Base-by-base conservation (phyloP, 2,113 vertebrate species). In the Megaceryle torquata region DNA sequence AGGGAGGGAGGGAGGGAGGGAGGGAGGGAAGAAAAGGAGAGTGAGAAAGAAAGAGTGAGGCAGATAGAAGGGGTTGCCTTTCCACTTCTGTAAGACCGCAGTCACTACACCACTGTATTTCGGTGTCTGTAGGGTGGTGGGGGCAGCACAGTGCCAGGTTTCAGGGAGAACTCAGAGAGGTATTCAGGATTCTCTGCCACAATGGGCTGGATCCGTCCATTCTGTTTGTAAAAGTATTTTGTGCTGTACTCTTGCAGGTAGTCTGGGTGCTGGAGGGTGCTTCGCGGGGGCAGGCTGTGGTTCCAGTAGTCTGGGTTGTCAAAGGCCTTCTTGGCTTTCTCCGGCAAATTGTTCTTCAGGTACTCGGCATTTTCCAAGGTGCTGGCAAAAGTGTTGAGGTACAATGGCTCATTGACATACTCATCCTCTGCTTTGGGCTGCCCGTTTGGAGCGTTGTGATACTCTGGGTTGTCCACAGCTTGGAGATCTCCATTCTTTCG, bases 281-380 rank as follows among this genome's bases (percentile, higher is more conserved):
- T 98, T 79, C 98, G 98, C 6, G 98, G 98, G 5, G 99, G 99
- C 97, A 99, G 98, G 97, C 99, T 99, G 98, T 99, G 99, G 96
- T 99, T 99, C 99, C 99, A 99, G 98, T 99, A 99, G 94, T 99
- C 99, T 33, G 99, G 99, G 98, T 99, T 99, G 98, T 99, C 99
- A 94, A 99, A 99, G 71, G 99, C 99, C 96, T 99, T 99, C 98
- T 98, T 99, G 96, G 99, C 98, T 98, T 99, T 99, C 96, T 99
- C 99, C 6, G 94, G 98, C 92, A 97, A 97, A 11, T 98, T 99
- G 96, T 98, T 99, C 97, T 99, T 98, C 98, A 99, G 98, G 71
- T 98, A 98, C 69, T 99, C 99, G 0, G 98, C 93, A 3, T 97
- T 98, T 67, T 98, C 98, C 70, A 98, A 85, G 22, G 98, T 92